Evolutionary conservation across 2,888 invertebrate species (phyloP).

Genomic region (Ephialtes manifestator): DNA sequence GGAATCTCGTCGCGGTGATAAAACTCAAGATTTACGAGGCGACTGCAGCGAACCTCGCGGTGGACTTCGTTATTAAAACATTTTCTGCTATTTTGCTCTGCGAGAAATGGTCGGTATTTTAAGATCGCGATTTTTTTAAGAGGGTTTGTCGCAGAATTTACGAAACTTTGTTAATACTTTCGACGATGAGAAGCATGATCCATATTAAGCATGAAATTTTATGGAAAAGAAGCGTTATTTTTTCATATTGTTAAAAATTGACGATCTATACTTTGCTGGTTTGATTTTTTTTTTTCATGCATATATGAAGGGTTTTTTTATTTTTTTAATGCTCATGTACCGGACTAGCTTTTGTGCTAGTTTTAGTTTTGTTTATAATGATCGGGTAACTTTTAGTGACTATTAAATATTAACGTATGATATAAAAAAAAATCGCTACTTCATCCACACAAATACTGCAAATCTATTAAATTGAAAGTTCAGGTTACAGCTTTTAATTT

Average conservation of each 20-base stretch:
- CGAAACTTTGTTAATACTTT: not conserved
- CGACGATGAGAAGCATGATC: not conserved
- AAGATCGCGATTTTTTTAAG: not conserved
- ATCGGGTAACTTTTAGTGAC: not conserved
- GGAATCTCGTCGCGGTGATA: conserved; percentile 4
- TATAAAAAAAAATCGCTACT: too few relatives aligned
- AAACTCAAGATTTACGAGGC: not conserved
- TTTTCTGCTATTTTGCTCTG: not conserved
- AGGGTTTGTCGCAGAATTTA: not conserved
- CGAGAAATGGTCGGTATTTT: conserved; percentile 65
- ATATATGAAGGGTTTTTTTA: not conserved
- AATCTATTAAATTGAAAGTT: too few relatives aligned
- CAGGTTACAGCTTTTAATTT: too few relatives aligned
- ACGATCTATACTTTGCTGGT: not conserved
- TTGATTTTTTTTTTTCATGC: not conserved
- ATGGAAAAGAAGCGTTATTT: not conserved
- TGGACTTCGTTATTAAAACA: not conserved
- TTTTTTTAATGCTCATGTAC: not conserved
- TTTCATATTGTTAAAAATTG: not conserved
- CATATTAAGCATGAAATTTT: not conserved
- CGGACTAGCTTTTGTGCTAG: not conserved
- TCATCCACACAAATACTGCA: too few relatives aligned
- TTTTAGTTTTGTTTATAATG: not conserved
- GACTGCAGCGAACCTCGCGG: not conserved
- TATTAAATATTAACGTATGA: not conserved